phyloP scores from a whole-genome alignment of 92 coral and sea anemone species.

The Porites divaricata region DNA sequence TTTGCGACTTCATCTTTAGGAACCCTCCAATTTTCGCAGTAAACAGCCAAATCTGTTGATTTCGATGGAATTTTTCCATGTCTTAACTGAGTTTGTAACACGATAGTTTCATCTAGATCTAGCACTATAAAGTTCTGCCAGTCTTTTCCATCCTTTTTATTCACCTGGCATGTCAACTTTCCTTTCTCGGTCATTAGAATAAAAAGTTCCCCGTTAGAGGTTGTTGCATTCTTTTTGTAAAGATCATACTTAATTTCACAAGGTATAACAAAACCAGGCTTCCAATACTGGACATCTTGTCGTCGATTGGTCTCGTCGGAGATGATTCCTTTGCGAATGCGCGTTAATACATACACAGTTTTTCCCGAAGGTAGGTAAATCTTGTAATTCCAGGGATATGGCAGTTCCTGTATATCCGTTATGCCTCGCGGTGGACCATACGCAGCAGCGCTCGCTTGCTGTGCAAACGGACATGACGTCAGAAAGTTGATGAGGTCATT shows the following conservation, averaged over 20 bases:
- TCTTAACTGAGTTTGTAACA: not conserved
- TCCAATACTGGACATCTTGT: not conserved
- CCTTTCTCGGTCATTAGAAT: not conserved
- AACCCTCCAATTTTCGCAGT: not conserved
- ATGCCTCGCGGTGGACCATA: not conserved
- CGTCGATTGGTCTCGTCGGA: not conserved
- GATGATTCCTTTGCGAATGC: not conserved
- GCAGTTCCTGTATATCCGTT: not conserved
- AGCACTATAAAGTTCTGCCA: not conserved
- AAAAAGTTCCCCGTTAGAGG: not conserved
- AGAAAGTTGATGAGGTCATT: not conserved
- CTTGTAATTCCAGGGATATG: not conserved
- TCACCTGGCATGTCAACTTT: not conserved
- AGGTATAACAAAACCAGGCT: not conserved
- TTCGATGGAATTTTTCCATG: not conserved
- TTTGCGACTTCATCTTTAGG: not conserved
- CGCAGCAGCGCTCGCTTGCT: not conserved
- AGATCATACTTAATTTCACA: not conserved
- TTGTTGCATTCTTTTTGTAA: not conserved
- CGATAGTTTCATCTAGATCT: not conserved
- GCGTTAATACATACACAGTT: not conserved
- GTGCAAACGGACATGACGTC: not conserved
- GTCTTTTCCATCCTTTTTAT: not conserved
- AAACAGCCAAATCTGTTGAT: not conserved
- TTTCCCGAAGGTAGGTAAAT: not conserved